Evolutionary conservation across 2,888 invertebrate species (phyloP).

Genomic region (Plutella xylostella): DNA sequence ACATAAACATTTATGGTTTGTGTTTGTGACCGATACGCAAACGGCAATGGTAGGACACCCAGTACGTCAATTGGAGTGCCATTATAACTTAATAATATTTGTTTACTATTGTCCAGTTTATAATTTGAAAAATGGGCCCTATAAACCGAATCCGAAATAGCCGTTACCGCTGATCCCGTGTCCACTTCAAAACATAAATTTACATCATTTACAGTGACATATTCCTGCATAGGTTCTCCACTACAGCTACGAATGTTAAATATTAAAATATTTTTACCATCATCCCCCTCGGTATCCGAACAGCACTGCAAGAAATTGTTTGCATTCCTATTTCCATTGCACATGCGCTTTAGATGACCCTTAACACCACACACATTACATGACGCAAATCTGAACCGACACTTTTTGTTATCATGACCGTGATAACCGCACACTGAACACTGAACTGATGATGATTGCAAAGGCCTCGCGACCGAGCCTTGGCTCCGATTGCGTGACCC

Average conservation of each 20-base stretch:
- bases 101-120: neutral
- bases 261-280: neutral
- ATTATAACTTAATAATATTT: neutral
- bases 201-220: neutral
- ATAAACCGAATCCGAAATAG: neutral
- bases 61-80: neutral
- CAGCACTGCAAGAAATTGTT: neutral
- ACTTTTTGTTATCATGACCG: neutral
- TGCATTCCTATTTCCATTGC: neutral
- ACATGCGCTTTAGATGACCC: neutral
- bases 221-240: neutral
- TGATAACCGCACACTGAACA: neutral
- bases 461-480: neutral
- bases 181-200: neutral
- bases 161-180: neutral
- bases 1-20: neutral
- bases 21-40: neutral
- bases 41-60: neutral
- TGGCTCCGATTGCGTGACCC: too few relatives aligned
- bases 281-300: neutral
- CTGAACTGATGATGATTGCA: neutral
- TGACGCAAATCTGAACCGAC: neutral
- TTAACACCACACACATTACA: neutral
- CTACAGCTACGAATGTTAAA: neutral
- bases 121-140: neutral